phyloP scores from a whole-genome alignment of 2,888 invertebrate genomes.

The Sinodicranocentrus sp. region DNA sequence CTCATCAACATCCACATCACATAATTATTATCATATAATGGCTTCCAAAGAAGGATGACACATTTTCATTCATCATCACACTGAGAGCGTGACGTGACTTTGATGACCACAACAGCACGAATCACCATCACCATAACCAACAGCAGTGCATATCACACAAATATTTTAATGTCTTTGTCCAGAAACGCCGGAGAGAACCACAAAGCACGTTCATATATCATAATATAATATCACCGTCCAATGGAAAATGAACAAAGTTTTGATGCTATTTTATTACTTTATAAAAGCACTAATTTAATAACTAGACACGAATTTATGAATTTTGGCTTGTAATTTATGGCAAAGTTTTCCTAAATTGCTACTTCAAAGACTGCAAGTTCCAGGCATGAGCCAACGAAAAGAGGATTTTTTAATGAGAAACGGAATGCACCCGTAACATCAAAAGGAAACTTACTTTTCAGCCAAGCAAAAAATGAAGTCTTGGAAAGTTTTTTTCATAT shows the following conservation, averaged over 20 bases:
- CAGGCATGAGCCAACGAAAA: neutral
- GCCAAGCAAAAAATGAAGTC: neutral
- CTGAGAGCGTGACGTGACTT: conserved; percentile 39
- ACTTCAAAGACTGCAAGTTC: neutral
- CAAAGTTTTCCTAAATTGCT: conserved; percentile 12
- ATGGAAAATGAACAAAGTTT: conserved; percentile 6
- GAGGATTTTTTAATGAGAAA: neutral
- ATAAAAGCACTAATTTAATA: conserved; percentile 13
- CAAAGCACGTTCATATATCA: conserved; percentile 16
- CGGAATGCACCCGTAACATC: neutral
- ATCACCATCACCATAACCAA: neutral
- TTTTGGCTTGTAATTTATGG: conserved; percentile 21
- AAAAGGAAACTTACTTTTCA: conserved; percentile 2
- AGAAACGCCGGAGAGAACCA: conserved; percentile 9
- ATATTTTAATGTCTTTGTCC: conserved; percentile 23
- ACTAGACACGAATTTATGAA: conserved; percentile 29
- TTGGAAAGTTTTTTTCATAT: conserved; percentile 9
- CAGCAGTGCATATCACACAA: neutral
- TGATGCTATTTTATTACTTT: conserved; percentile 18
- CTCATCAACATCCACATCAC: conserved; percentile 4
- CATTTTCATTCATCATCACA: conserved; percentile 40
- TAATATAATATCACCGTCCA: neutral
- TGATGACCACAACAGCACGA: conserved; percentile 50
- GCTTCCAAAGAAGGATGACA: conserved; percentile 39
- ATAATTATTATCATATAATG: conserved; percentile 39